phyloP scores from a whole-genome alignment of 1,140 invertebrate species.

The Trichonephila clavata region DNA sequence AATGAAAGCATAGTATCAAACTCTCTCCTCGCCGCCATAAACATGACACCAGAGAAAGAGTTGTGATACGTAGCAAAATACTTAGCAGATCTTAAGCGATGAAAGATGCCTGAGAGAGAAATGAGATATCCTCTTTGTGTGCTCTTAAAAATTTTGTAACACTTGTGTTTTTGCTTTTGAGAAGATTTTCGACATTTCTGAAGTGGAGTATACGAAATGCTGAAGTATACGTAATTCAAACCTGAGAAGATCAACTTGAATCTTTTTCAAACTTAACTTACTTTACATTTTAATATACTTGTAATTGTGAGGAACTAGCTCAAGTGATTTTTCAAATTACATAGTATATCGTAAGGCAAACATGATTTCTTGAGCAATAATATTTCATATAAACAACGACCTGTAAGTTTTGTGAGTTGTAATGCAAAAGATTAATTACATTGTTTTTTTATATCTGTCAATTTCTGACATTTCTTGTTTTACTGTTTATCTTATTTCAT shows the following conservation, averaged over 20 bases:
- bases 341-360: too few relatives aligned
- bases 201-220: background rate
- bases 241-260: background rate
- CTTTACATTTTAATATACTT: too few relatives aligned
- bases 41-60: background rate
- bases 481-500: too few relatives aligned
- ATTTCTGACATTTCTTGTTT: too few relatives aligned
- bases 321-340: too few relatives aligned
- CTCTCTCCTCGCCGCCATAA: background rate
- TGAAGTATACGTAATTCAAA: background rate
- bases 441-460: too few relatives aligned
- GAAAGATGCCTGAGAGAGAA: background rate
- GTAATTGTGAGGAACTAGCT: too few relatives aligned
- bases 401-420: too few relatives aligned
- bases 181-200: background rate
- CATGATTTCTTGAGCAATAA: too few relatives aligned
- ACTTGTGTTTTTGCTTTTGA: background rate
- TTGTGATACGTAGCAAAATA: background rate
- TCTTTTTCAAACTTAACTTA: background rate
- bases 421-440: too few relatives aligned
- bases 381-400: too few relatives aligned
- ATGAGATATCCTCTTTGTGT: constrained; percentile 6
- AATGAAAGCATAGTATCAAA: background rate
- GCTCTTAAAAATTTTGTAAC: background rate
- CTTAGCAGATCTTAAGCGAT: background rate